These are phyloP conservation scores for Hydrotaea cyrtoneurina DNA, from an alignment of 2,888 invertebrate species.

Conservation along the genomic window DNA sequence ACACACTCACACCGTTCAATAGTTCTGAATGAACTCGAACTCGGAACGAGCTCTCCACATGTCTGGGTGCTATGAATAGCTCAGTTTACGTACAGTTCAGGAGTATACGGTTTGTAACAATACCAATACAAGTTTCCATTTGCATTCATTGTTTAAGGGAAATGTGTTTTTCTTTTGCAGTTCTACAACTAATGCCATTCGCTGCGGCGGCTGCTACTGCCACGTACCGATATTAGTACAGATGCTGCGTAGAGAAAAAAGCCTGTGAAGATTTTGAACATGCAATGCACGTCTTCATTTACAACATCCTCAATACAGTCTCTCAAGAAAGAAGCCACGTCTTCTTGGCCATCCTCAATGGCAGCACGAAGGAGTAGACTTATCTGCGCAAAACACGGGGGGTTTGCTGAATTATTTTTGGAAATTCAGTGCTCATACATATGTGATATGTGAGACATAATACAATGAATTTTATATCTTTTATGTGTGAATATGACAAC, in stretches of 20 bases:
- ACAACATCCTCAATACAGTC: slow-evolving; percentile 11
- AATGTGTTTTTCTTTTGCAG: not conserved
- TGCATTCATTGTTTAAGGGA: slow-evolving; percentile 17
- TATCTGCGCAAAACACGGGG: slow-evolving; percentile 41
- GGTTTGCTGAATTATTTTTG: not conserved
- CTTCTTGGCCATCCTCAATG: not conserved
- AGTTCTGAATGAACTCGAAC: not conserved
- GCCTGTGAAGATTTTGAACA: slow-evolving; percentile 11
- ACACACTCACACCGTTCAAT: not conserved
- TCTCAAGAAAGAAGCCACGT: not conserved
- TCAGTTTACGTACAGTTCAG: not conserved
- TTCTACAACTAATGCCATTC: not conserved
- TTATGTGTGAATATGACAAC: slow-evolving; percentile 63
- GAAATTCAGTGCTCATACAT: not conserved
- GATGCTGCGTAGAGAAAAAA: not conserved
- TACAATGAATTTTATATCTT: slow-evolving; percentile 61
- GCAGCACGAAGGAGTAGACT: not conserved
- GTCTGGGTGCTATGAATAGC: not conserved
- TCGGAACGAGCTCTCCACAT: not conserved
- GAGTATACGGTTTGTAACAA: not conserved
- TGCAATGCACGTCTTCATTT: slow-evolving; percentile 49
- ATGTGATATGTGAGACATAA: slow-evolving; percentile 52
- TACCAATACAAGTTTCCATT: slow-evolving; percentile 15
- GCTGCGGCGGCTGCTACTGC: not conserved
- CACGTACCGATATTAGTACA: not conserved